Evolutionary conservation across 2,113 vertebrate species (phyloP), one percentile per base, ranked within the genome.

Genomic region (Boulengeromyrus knoepffleri): DNA sequence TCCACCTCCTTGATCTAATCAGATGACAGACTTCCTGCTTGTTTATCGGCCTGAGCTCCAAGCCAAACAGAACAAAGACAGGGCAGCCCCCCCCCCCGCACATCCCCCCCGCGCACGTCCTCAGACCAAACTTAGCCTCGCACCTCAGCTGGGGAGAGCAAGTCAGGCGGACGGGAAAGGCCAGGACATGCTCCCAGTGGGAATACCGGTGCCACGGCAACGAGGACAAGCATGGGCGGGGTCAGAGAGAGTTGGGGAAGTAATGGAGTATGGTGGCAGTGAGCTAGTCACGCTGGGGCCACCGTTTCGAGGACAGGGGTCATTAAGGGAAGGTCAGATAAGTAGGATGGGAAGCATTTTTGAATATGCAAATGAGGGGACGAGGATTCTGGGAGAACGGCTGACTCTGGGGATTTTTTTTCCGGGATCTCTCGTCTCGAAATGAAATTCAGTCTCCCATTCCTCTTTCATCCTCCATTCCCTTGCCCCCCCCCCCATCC

Each of bases 341-440:
- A 53, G 85, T 31, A 52, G 85, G 85, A 15, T 39, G 49, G 49
- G 50, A 36, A 27, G 49, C 27, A 17, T 50, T 87, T 87, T 87
- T 87, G 31, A 87, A 87, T 87, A 87, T 87, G 85, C 46, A 87
- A 87, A 87, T 87, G 50, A 12, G n/a, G 7, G 85, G 46, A 86
- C 1, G 85, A 36, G 12, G 27, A 87, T 31, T 19, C 85, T n/a
- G 47, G 80, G n/a, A 52, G 85, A 5, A 87, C 13, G n/a, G 50
- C 47, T 13, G 50, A 87, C 49, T 56, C 85, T 21, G 47, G 85
- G 85, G 85, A 52, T 36, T 53, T 87, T 31, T 31, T 31, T 47
- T 39, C 85, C 31, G n/a, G 85, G n/a, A 86, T 36, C 50, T 87
- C 85, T 52, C 31, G 31, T 53, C 47, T 52, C n/a, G 45, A 24